These are phyloP conservation scores for Pterocles gutturalis DNA, from an alignment of 2,113 vertebrate genomes.

Conservation along the genomic window DNA sequence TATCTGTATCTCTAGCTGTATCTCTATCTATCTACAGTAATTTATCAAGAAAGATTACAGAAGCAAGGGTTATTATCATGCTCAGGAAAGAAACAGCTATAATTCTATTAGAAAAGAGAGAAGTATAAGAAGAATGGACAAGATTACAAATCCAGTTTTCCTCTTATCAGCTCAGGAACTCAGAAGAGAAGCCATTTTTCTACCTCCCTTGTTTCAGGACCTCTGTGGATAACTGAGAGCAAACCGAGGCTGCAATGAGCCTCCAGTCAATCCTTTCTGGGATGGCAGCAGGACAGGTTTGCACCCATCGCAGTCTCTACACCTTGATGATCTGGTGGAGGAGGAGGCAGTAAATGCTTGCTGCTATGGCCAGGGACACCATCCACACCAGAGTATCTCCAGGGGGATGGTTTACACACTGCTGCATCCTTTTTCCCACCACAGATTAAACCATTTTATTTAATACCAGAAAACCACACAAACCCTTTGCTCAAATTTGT, in stretches of 20 bases:
- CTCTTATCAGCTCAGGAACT: background rate
- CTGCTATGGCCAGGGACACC: background rate
- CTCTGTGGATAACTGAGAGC: background rate
- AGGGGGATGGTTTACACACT: background rate
- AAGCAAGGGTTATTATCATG: background rate
- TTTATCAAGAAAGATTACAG: background rate
- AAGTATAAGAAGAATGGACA: background rate
- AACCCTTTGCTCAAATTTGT: background rate
- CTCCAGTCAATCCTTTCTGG: background rate
- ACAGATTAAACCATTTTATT: background rate
- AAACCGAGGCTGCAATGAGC: background rate
- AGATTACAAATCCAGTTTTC: background rate
- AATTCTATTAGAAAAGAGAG: background rate
- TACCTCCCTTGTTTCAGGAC: background rate
- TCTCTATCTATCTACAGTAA: background rate
- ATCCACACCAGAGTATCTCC: background rate
- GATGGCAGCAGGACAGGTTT: background rate
- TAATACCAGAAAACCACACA: background rate
- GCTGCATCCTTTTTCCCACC: background rate
- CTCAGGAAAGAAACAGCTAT: background rate
- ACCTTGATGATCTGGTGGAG: rapidly evolving
- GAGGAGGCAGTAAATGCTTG: background rate
- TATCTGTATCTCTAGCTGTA: background rate
- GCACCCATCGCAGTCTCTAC: rapidly evolving
- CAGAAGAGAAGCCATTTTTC: background rate